These are phyloP conservation scores for Melanotaenia parkinsoni DNA, from an alignment of 2,797 vertebrate species.

Conservation along the genomic window DNA sequence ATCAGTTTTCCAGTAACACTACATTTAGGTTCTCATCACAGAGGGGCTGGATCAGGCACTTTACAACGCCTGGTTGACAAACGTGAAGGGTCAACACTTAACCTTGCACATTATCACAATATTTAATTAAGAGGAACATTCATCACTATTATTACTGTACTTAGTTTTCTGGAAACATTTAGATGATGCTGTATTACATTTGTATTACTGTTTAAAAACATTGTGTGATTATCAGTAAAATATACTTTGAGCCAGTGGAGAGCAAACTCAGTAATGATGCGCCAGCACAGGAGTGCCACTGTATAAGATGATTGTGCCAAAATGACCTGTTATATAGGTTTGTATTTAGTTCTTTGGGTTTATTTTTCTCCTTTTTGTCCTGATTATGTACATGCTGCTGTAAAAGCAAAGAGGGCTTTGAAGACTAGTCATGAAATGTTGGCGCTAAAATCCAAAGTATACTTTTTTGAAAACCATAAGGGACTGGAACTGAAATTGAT, in stretches of 20 bases:
- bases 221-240: slow-evolving; percentile 47
- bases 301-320: slow-evolving; percentile 82
- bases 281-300: slow-evolving; percentile 70
- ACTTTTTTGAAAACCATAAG: slow-evolving; percentile 83
- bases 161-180: slow-evolving; percentile 55
- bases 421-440: slow-evolving; percentile 74
- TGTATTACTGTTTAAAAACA: slow-evolving; percentile 50
- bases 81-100: slow-evolving; percentile 9
- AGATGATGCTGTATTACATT: slow-evolving; percentile 62
- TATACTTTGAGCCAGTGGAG: slow-evolving; percentile 47
- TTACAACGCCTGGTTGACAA: not conserved
- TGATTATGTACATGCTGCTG: slow-evolving; percentile 79
- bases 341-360: slow-evolving; percentile 23
- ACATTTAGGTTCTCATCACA: slow-evolving; percentile 35
- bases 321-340: slow-evolving; percentile 80
- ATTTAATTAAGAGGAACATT: slow-evolving; percentile 38
- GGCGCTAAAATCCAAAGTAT: slow-evolving; percentile 83
- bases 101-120: slow-evolving; percentile 38
- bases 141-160: slow-evolving; percentile 43
- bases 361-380: slow-evolving; percentile 31
- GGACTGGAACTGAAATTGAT: slow-evolving; percentile 85
- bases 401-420: slow-evolving; percentile 80
- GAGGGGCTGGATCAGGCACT: slow-evolving; percentile 14
- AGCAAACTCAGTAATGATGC: slow-evolving; percentile 56
- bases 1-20: slow-evolving; percentile 56